These are phyloP conservation scores for Andrena chrysosceles DNA, from an alignment of 2,888 invertebrate species.

Conservation along the genomic window DNA sequence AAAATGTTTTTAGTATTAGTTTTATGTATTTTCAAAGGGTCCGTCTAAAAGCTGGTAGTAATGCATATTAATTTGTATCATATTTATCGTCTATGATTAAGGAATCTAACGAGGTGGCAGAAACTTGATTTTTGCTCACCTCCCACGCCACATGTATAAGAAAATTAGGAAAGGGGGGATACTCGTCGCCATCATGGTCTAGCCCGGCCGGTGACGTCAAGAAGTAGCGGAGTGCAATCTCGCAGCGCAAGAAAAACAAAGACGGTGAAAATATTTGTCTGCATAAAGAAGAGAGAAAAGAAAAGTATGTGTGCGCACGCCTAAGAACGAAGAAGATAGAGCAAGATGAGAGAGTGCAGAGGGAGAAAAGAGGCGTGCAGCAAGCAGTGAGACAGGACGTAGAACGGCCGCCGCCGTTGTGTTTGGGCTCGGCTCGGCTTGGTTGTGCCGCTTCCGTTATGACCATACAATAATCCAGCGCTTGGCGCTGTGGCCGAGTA, in stretches of 20 bases:
- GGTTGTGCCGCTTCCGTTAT: slow-evolving; percentile 74
- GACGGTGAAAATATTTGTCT: slow-evolving; percentile 45
- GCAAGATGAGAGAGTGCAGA: slow-evolving; percentile 46
- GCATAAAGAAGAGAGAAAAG: slow-evolving; percentile 44
- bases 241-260: slow-evolving; percentile 50
- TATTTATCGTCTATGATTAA: background rate
- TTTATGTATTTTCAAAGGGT: background rate
- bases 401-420: slow-evolving; percentile 71
- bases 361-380: slow-evolving; percentile 63
- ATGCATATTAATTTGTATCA: background rate
- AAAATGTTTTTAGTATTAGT: background rate
- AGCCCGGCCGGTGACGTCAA: slow-evolving; percentile 70
- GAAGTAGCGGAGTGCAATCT: slow-evolving; percentile 57
- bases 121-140: slow-evolving; percentile 19
- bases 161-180: slow-evolving; percentile 34
- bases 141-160: slow-evolving; percentile 14
- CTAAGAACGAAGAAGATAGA: slow-evolving; percentile 51
- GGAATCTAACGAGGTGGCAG: background rate
- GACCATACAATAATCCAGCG: slow-evolving; percentile 77
- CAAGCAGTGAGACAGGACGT: slow-evolving; percentile 67
- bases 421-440: slow-evolving; percentile 74
- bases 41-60: background rate
- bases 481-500: slow-evolving; percentile 66
- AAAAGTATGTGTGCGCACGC: slow-evolving; percentile 56
- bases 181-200: slow-evolving; percentile 70